Evolutionary conservation across 1,140 invertebrate species (phyloP).

Genomic region (Nebria ingens): DNA sequence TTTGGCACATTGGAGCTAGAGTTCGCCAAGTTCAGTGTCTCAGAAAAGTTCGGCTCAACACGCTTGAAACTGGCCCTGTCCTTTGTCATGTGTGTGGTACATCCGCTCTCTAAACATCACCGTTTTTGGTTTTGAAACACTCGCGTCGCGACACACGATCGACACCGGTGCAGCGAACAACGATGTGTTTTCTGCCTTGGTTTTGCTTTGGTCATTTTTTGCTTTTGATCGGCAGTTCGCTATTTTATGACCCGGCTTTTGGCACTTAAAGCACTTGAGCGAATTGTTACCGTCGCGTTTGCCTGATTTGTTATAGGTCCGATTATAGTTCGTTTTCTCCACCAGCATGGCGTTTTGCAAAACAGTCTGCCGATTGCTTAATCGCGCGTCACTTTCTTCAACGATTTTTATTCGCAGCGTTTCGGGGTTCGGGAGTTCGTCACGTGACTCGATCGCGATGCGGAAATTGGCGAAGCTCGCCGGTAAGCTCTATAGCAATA

Average conservation of each 20-base stretch:
- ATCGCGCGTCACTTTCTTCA: conserved; percentile 19
- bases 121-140: too few species aligned
- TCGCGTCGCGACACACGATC: too few species aligned
- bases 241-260: too few species aligned
- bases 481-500: conserved; percentile 23
- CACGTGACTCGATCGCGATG: conserved; percentile 21
- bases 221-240: too few species aligned
- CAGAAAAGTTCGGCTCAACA: too few species aligned
- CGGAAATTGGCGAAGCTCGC: conserved; percentile 20
- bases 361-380: conserved; percentile 1
- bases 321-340: conserved; percentile 4
- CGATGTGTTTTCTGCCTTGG: too few species aligned
- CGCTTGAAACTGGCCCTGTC: not conserved
- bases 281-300: conserved; percentile 13
- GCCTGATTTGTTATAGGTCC: not conserved
- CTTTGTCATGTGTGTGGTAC: not conserved
- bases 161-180: too few species aligned
- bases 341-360: conserved; percentile 11
- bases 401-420: conserved; percentile 22
- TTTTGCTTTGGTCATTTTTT: too few species aligned
- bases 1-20: not conserved
- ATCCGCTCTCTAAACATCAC: conserved; percentile 1
- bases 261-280: conserved; percentile 13
- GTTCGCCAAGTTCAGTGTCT: not conserved
- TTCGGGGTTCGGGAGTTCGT: conserved; percentile 21